Evolutionary conservation across 2,113 vertebrate species (phyloP).

Genomic region (Clinocottus analis): DNA sequence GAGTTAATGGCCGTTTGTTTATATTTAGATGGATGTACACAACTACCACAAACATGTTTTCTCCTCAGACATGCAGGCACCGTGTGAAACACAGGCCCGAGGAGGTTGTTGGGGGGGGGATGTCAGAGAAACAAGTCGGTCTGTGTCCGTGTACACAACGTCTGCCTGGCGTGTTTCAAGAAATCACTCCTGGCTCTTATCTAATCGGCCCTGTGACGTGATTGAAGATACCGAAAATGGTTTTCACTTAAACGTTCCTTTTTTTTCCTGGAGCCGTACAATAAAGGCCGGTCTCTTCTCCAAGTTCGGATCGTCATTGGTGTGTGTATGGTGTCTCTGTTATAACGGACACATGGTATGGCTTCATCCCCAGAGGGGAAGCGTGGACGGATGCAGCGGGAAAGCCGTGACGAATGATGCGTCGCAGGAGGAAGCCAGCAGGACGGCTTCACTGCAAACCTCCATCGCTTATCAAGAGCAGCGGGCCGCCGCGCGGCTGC

Average conservation of each 20-base stretch:
- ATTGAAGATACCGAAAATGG: neutral
- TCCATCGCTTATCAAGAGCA: constrained; percentile 7
- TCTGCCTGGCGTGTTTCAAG: neutral
- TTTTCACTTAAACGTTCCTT: neutral
- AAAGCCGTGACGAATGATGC: constrained; percentile 1
- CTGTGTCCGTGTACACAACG: neutral
- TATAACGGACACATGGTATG: neutral
- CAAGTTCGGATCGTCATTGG: neutral
- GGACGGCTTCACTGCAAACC: neutral
- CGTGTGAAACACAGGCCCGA: neutral
- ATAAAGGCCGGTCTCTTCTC: neutral
- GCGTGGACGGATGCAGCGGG: neutral
- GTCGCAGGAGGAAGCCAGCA: neutral
- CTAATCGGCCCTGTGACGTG: constrained; percentile 1
- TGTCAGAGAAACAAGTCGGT: constrained; percentile 1
- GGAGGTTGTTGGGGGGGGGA: constrained; percentile 9
- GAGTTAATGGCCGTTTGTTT: neutral
- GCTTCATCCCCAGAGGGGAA: constrained; percentile 7
- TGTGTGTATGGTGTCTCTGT: neutral
- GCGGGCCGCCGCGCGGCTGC: neutral
- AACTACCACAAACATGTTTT: neutral
- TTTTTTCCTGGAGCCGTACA: neutral
- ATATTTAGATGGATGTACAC: neutral
- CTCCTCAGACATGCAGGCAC: neutral
- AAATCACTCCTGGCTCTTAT: neutral